Percentiles rank a stretch among this genome's conserved stretches.
Conservation (phyloP, 2,888 invertebrate species). For the Escarpia spicata region DNA sequence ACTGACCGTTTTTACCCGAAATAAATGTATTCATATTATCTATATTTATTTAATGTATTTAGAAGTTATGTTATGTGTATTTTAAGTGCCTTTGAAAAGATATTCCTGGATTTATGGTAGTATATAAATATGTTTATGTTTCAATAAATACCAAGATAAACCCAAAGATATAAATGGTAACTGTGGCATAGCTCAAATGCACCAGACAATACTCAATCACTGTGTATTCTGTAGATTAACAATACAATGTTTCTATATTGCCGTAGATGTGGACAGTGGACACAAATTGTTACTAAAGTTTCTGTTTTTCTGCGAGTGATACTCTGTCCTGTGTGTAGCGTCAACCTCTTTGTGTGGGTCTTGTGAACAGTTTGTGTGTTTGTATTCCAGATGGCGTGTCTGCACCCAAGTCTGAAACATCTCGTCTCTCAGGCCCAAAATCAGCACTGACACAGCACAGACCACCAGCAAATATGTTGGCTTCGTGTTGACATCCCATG, state of each 20-base stretch:
- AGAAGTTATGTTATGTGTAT: no score
- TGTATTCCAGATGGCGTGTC: background rate
- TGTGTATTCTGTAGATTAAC: background rate
- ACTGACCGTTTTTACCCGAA: no score
- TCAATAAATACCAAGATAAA: no score
- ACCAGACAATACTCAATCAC: no score
- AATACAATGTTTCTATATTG: background rate
- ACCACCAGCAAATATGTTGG: background rate
- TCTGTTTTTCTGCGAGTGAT: background rate
- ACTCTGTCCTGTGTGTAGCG: background rate
- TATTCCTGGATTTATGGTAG: no score
- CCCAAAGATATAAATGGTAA: no score
- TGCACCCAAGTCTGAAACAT: background rate
- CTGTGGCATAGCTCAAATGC: no score
- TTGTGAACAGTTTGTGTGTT: background rate
- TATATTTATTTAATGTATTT: no score
- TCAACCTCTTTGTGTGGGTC: background rate
- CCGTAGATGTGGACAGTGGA: background rate
- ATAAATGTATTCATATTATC: no score
- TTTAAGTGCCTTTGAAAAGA: no score
- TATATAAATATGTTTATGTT: no score
- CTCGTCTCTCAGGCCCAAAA: background rate
- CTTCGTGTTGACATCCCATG: background rate
- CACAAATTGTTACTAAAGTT: background rate
- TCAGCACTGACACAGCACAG: background rate